phyloP scores from a whole-genome alignment of 2,797 vertebrate species.

The Coccyzus lansbergi region DNA sequence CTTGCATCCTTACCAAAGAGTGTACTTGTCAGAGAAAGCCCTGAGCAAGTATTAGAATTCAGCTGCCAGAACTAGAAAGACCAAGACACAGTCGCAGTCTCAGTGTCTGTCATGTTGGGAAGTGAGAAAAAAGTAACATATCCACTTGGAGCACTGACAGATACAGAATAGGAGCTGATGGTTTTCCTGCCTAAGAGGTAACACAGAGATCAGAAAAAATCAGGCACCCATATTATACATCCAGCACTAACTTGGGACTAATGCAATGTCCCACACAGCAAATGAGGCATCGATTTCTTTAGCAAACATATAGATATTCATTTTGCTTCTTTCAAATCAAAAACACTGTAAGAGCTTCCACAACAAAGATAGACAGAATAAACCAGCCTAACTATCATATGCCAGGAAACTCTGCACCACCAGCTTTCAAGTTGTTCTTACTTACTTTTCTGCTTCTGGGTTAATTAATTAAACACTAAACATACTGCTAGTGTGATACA shows the following conservation, averaged over 20 bases:
- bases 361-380: neutral
- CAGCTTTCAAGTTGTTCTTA: neutral
- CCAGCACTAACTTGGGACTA: neutral
- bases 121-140: slow-evolving; percentile 65
- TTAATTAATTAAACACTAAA: slow-evolving; percentile 59
- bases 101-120: slow-evolving; percentile 61
- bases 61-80: slow-evolving; percentile 63
- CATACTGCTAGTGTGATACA: slow-evolving; percentile 42
- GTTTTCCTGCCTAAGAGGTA: slow-evolving; percentile 46
- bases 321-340: neutral
- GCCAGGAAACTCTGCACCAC: neutral
- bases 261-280: neutral
- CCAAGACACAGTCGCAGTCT: slow-evolving; percentile 52
- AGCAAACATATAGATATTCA: neutral
- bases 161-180: slow-evolving; percentile 39
- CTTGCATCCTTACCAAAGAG: neutral
- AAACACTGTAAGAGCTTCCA: neutral
- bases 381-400: neutral
- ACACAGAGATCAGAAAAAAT: neutral
- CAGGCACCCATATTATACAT: neutral
- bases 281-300: neutral
- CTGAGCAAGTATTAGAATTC: slow-evolving; percentile 45
- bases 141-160: slow-evolving; percentile 61
- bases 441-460: neutral
- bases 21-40: slow-evolving; percentile 28